Base-by-base conservation (phyloP, 1,140 invertebrate species). In the Drosophila nigromelanica region DNA sequence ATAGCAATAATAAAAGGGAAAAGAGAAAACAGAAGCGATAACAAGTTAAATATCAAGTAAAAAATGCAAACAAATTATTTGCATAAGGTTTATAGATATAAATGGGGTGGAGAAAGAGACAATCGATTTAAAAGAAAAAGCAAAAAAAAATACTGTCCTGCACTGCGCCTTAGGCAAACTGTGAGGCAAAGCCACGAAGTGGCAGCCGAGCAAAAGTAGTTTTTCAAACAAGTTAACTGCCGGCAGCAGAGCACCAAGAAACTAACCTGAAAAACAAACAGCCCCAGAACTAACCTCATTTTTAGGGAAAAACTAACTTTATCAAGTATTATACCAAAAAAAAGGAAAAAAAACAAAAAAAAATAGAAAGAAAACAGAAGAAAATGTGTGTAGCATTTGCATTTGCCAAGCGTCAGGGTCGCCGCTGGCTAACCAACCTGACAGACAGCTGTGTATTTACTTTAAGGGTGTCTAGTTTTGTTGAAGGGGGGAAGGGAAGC, bases 21-120 rank as follows among this genome's bases (percentile, higher is more conserved):
- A 56, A 62, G 10, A 35, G 37, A 30, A 64, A 60, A 52, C 68
- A 37, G 45, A 71, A 76, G 59, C 78, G 80, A 75, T 62, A 77
- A 74, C 71, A 86, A 82, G 75, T 87, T 86, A 87, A 86, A 86
- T 89, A 82, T 82, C 73, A 89, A 86, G 79, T 81, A 68, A 80
- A 89, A 86, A 87, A 87, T 89, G 79, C 82, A 79, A 89, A 89
- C 73, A 76, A 78, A 86, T 76, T 87, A 89, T 82, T 89, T 89
- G 83, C 83, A 89, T 87, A 87, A 70, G 72, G 70, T 76, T 73
- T 30, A 30, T 33, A 14, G 0, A 40, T 5, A n/a, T 12, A 27
- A n/a, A 5, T 5, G 21, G 8, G 27, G 24, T 18, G 18, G 39
- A 24, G 11, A 5, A 12, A 6, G 0, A 27, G 30, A 35, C 78